phyloP scores from a whole-genome alignment of 23 tunicate genomes.

The Oikopleura dioica region DNA sequence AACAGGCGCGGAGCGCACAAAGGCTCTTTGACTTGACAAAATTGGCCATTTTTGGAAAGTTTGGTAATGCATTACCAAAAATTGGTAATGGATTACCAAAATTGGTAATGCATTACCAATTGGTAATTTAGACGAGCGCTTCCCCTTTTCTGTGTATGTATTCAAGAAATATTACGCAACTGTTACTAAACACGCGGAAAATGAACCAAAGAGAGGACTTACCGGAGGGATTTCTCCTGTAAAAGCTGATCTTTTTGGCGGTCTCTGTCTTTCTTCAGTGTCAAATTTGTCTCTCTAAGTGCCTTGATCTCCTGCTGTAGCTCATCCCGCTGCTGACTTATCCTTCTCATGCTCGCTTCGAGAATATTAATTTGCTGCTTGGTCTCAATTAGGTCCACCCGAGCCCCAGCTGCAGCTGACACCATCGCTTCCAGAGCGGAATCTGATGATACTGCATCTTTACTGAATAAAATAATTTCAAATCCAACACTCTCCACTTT shows the following conservation, averaged over 20 bases:
- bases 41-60: no score
- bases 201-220: no score
- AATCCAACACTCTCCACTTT: no score
- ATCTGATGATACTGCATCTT: constrained; percentile 1
- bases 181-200: no score
- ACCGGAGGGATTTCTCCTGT: not conserved
- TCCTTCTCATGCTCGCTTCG: not conserved
- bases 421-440: constrained; percentile 13
- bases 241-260: not conserved
- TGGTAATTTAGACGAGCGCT: no score
- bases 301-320: not conserved
- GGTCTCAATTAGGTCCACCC: not conserved
- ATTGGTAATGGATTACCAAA: no score
- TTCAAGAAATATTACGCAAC: no score
- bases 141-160: no score
- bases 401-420: not conserved
- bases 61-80: no score
- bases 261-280: not conserved
- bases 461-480: not conserved
- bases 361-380: constrained; percentile 12
- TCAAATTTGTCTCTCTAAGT: not conserved
- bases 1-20: no score
- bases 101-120: no score
- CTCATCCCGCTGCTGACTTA: not conserved
- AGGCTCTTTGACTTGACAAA: no score